These are phyloP conservation scores for Merluccius polli DNA, from an alignment of 2,797 vertebrate species.

Conservation along the genomic window DNA sequence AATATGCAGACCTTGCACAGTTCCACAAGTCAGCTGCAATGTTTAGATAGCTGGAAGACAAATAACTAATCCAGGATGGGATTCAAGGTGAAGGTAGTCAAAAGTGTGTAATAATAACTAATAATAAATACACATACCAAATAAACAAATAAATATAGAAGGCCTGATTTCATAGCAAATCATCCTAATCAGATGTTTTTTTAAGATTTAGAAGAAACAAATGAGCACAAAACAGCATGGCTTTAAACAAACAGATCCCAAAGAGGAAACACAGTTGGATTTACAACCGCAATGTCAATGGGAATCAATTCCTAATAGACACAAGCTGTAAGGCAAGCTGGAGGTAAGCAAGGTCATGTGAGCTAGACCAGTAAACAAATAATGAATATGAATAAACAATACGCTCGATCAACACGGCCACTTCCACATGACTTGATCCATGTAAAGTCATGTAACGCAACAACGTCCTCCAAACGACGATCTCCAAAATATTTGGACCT, in stretches of 20 bases:
- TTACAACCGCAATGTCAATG: constrained; percentile 65
- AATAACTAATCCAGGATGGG: neutral
- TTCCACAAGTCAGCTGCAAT: neutral
- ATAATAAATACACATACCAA: neutral
- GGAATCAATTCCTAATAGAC: constrained; percentile 65
- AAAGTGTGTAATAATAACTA: neutral
- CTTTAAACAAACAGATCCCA: constrained; percentile 56
- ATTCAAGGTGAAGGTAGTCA: neutral
- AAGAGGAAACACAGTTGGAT: constrained; percentile 65
- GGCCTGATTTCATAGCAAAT: neutral
- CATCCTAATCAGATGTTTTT: neutral
- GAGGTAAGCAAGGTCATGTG: constrained; percentile 66
- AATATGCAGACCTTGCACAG: neutral
- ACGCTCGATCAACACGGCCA: neutral
- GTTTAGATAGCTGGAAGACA: neutral
- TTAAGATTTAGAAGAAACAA: neutral
- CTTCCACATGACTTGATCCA: too few relatives aligned
- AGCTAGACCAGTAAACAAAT: neutral
- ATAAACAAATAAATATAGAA: neutral
- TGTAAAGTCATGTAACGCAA: too few relatives aligned
- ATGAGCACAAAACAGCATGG: constrained; percentile 20
- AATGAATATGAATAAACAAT: neutral
- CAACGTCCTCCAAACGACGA: too few relatives aligned
- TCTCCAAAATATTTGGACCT: too few relatives aligned
- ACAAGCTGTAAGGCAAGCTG: constrained; percentile 72